Conservation (phyloP, 2,113 vertebrate genomes). For the Mionectes macconnelli region DNA sequence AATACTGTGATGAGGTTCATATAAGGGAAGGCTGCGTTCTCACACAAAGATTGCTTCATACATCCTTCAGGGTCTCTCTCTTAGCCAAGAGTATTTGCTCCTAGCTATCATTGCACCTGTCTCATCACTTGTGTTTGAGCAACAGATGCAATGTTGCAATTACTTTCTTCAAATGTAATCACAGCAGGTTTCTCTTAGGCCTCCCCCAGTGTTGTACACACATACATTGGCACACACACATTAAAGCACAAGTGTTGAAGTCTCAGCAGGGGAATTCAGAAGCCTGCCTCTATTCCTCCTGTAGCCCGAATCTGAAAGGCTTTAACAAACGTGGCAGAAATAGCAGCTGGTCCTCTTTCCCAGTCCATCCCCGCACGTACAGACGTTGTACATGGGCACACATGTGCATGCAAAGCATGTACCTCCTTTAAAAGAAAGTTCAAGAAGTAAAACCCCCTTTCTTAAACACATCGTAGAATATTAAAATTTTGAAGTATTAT, state of each 20-base stretch:
- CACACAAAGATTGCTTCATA: neutral
- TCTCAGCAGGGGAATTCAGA: neutral
- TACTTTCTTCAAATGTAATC: neutral
- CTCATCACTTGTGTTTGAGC: neutral
- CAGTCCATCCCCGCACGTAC: neutral
- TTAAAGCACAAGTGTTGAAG: neutral
- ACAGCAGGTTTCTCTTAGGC: neutral
- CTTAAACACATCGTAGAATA: neutral
- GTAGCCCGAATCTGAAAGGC: neutral
- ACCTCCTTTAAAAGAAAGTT: neutral
- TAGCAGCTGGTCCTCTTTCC: neutral
- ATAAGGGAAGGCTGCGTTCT: neutral
- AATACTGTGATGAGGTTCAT: neutral
- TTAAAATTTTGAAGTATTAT: neutral
- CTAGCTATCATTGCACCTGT: neutral
- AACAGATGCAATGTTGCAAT: neutral
- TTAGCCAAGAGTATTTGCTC: neutral
- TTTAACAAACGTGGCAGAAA: neutral
- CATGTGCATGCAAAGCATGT: rapidly evolving
- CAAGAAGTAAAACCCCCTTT: neutral
- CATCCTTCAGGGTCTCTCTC: neutral
- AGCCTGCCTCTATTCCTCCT: neutral
- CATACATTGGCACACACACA: neutral
- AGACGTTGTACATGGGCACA: rapidly evolving
- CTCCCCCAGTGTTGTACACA: neutral